Conservation (phyloP, 64 coral and sea anemone genomes). For the Platygyra sinensis region DNA sequence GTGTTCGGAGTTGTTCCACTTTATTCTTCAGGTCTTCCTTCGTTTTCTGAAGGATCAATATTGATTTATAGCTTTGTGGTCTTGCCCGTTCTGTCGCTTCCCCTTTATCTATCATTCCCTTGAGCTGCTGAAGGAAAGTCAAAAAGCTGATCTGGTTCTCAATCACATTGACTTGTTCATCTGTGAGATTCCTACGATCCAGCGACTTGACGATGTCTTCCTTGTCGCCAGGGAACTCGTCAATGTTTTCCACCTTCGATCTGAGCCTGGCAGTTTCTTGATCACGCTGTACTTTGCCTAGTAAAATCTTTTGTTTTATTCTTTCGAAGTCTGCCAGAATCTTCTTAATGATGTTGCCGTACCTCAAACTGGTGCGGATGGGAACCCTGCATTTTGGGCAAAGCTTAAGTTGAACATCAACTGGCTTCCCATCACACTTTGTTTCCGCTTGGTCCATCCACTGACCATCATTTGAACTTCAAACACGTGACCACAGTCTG, state of each 20-base stretch:
- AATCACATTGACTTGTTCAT: constrained; percentile 32
- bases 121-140: not conserved
- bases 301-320: constrained; percentile 12
- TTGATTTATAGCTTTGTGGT: not conserved
- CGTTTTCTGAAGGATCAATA: not conserved
- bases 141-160: constrained; percentile 58
- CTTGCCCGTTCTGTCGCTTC: not conserved
- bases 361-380: constrained; percentile 44
- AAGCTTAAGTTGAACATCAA: constrained; percentile 36
- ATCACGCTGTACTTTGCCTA: no score
- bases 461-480: constrained; percentile 33
- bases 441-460: constrained; percentile 53
- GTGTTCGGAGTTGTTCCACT: constrained; percentile 17
- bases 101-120: not conserved
- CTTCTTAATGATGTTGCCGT: constrained; percentile 61
- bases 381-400: constrained; percentile 59
- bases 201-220: not conserved
- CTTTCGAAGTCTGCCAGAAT: constrained; percentile 32
- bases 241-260: not conserved
- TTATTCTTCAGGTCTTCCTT: constrained; percentile 7
- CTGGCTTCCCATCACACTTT: not conserved
- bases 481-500: constrained; percentile 46
- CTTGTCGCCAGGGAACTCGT: not conserved
- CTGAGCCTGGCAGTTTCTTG: not conserved
- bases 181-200: not conserved